Percentiles rank a stretch among this genome's conserved stretches.
phyloP scores from a whole-genome alignment of 2,113 vertebrate species.

The Daboia siamensis region DNA sequence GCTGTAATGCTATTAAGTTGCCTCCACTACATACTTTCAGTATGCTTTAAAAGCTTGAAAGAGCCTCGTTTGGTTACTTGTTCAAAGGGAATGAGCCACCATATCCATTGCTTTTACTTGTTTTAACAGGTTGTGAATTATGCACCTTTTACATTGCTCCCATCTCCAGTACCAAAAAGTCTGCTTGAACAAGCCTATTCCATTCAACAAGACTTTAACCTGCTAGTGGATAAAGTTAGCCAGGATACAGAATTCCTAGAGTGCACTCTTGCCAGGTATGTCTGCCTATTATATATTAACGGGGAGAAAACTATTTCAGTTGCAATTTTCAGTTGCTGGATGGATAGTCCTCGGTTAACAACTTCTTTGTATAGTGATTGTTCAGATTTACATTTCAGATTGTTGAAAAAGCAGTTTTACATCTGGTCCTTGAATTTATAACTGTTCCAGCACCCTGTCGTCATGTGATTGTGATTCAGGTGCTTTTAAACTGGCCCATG shows the following conservation, averaged over 20 bases:
- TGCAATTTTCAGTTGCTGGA: background rate
- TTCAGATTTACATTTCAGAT: background rate
- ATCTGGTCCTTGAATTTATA: background rate
- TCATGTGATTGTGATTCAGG: background rate
- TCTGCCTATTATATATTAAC: background rate
- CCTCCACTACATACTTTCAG: background rate
- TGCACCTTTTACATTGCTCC: slow-evolving; percentile 88
- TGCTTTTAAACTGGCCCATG: background rate
- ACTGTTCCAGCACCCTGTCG: background rate
- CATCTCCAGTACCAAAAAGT: slow-evolving; percentile 75
- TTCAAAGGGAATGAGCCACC: background rate
- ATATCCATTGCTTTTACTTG: background rate
- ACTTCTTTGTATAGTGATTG: fast-evolving
- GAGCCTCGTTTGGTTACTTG: background rate
- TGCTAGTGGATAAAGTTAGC: slow-evolving; percentile 86
- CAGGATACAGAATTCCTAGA: slow-evolving; percentile 82
- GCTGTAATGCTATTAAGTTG: background rate
- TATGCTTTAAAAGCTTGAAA: background rate
- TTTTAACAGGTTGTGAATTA: slow-evolving; percentile 81
- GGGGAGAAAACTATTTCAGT: background rate
- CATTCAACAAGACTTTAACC: slow-evolving; percentile 87
- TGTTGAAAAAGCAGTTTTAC: background rate
- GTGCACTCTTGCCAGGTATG: slow-evolving; percentile 81
- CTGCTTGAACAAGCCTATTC: slow-evolving; percentile 82
- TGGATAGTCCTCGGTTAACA: background rate